Evolutionary conservation across 2,113 vertebrate species (phyloP).

Genomic region (Tetrao urogallus): DNA sequence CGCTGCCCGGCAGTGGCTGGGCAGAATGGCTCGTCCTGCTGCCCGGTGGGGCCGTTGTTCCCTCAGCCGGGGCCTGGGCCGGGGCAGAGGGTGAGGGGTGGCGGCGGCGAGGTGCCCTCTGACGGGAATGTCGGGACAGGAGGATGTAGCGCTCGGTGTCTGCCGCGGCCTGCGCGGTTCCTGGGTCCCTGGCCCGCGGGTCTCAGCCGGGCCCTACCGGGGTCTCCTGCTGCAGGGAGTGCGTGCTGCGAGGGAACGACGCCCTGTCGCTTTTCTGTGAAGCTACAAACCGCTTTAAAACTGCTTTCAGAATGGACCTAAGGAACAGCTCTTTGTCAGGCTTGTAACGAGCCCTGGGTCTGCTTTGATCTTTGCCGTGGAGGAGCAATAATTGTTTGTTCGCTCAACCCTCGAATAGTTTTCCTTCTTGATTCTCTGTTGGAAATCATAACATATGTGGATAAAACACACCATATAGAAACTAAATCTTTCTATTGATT

Average conservation of each 20-base stretch:
- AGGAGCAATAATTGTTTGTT: neutral
- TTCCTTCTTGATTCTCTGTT: accelerated
- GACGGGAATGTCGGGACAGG: neutral
- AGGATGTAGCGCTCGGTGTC: neutral
- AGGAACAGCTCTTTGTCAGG: accelerated
- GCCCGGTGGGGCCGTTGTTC: neutral
- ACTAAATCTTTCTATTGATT: neutral
- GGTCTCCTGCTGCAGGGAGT: neutral
- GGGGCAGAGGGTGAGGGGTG: no score
- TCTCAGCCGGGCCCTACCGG: accelerated
- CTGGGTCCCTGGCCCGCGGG: neutral
- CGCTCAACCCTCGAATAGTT: neutral
- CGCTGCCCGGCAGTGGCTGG: neutral
- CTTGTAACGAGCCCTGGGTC: accelerated
- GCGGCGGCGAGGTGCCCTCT: no score
- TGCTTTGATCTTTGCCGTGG: neutral
- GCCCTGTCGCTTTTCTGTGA: neutral
- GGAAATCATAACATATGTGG: accelerated
- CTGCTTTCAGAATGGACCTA: accelerated
- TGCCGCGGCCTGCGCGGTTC: neutral
- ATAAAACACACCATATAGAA: neutral
- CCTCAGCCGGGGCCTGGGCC: no score
- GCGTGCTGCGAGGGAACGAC: neutral
- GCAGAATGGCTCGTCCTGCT: accelerated
- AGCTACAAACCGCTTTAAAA: accelerated